These are phyloP conservation scores for Helarctos malayanus DNA, from an alignment of 2,797 vertebrate genomes.

Conservation along the genomic window DNA sequence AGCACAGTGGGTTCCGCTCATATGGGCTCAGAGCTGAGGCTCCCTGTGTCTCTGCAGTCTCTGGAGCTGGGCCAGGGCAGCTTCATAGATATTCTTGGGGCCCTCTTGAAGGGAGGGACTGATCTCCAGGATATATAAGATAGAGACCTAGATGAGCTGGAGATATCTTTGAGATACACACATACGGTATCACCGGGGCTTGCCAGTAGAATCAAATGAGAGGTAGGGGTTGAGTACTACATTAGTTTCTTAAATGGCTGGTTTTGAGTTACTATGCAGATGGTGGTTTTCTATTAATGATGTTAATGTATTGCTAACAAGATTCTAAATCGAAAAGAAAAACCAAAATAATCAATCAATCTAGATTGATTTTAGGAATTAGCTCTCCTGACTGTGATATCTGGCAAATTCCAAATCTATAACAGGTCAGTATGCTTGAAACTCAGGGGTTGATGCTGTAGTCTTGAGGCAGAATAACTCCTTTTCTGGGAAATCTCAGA, in stretches of 20 bases:
- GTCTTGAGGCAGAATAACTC: not conserved
- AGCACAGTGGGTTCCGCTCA: constrained; percentile 91
- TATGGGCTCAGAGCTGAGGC: constrained; percentile 90
- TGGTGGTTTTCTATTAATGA: constrained; percentile 30
- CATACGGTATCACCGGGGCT: not conserved
- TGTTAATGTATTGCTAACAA: constrained; percentile 62
- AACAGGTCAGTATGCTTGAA: not conserved
- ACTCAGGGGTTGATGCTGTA: not conserved
- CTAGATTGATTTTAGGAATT: not conserved
- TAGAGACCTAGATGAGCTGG: not conserved
- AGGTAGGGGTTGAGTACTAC: not conserved
- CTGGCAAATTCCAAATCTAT: not conserved
- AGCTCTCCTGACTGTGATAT: not conserved
- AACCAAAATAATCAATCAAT: not conserved
- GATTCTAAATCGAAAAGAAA: constrained; percentile 71
- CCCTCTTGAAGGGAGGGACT: constrained; percentile 81
- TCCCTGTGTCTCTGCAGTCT: constrained; percentile 90
- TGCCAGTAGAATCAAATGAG: not conserved
- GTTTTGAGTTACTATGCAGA: constrained; percentile 61
- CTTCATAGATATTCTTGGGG: constrained; percentile 91
- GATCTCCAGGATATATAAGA: not conserved
- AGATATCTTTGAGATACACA: not conserved
- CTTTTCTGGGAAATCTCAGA: not conserved
- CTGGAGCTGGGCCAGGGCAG: constrained; percentile 87
- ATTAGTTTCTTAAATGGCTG: constrained; percentile 64